These are phyloP conservation scores for Apodemia duryi DNA, from an alignment of 2,888 invertebrate species.

Conservation along the genomic window DNA sequence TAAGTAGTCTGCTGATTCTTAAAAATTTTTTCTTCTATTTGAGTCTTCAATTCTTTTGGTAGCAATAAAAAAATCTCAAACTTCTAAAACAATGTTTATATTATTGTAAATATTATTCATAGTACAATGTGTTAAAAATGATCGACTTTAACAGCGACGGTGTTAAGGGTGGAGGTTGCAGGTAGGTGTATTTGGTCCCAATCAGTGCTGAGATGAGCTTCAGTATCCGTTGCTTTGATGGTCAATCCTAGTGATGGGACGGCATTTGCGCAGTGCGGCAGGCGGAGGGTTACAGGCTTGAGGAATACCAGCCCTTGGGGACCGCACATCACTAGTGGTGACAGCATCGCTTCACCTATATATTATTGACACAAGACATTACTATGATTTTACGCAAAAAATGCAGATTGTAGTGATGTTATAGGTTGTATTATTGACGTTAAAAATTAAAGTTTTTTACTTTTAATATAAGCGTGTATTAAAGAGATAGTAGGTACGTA, in stretches of 20 bases:
- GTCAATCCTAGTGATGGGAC: constrained; percentile 87
- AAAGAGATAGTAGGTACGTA: too few relatives aligned
- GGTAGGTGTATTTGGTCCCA: constrained; percentile 92
- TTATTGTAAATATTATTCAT: too few relatives aligned
- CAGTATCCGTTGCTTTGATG: constrained; percentile 89
- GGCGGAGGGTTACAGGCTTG: constrained; percentile 92
- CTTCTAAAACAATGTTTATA: too few relatives aligned
- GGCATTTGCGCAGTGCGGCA: constrained; percentile 92
- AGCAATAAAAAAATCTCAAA: too few relatives aligned
- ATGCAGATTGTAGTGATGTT: background rate
- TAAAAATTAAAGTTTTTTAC: too few relatives aligned
- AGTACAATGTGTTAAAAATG: constrained; percentile 81
- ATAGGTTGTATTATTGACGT: background rate
- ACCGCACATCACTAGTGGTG: constrained; percentile 97
- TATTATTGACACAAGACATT: constrained; percentile 15
- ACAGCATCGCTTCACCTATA: constrained; percentile 94
- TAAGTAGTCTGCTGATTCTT: too few relatives aligned
- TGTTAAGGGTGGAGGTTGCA: constrained; percentile 90
- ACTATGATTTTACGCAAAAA: background rate
- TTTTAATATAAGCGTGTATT: too few relatives aligned
- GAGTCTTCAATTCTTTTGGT: too few relatives aligned
- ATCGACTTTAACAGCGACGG: constrained; percentile 94
- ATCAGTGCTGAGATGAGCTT: constrained; percentile 90
- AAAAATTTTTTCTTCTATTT: too few relatives aligned
- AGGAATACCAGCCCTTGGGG: constrained; percentile 95